Base-by-base conservation (phyloP, 2,113 vertebrate species). In the Pampusana beccarii region DNA sequence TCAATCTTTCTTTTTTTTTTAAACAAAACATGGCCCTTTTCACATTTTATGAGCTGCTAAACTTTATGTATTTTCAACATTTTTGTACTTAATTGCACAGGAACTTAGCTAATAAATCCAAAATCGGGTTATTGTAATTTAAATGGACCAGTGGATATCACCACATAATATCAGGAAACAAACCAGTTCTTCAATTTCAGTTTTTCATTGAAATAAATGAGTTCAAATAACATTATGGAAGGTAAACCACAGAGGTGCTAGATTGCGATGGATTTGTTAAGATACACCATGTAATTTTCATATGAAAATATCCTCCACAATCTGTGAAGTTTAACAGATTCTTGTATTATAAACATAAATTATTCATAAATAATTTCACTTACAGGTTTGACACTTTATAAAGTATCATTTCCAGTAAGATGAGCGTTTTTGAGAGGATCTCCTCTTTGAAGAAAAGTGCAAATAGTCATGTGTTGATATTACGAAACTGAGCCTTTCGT, bases 281-380 rank as follows among this genome's bases (percentile, higher is more conserved):
- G 57, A 69, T 62, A 60, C 7, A 46, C 6, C 8, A 10, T 33
- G 34, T 69, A 38, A 5, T 62, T 92, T 75, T 81, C 53, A 57
- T 61, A 65, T 24, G 36, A 94, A 87, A 89, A 72, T 54, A 50
- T 24, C 23, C 10, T 46, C 44, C 34, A 40, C 34, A 71, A 91
- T 89, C 21, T 91, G 42, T 83, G 46, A 79, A 61, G 46, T 66
- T 86, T 46, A 90, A 80, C 23, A 28, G 40, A 58, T 50, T 58
- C 13, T 78, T 84, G 17, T 40, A 60, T 91, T 66, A 33, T 29
- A 88, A 90, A 57, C 6, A 40, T 28, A 60, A 50, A 79, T 81
- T 67, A 67, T 75, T 96, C 34, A 89, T 84, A 93, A 89, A 69
- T 81, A 77, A 83, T 81, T 88, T 86, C 16, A 31, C 33, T 74